phyloP scores from a whole-genome alignment of 1,140 invertebrate genomes.

The Dufourea novaeangliae region DNA sequence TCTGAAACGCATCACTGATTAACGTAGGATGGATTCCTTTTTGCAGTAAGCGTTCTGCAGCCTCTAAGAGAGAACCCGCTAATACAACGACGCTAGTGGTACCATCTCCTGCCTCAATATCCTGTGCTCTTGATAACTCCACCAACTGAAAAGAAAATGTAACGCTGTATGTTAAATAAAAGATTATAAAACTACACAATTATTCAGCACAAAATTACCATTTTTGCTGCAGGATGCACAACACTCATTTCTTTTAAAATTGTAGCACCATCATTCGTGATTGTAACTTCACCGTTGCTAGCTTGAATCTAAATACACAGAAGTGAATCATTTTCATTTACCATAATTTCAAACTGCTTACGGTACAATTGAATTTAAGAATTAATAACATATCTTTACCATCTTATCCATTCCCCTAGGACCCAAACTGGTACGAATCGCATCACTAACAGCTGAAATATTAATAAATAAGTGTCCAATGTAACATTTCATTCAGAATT shows the following conservation, averaged over 20 bases:
- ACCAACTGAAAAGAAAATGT: slow-evolving; percentile 88
- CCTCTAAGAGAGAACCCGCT: slow-evolving; percentile 96
- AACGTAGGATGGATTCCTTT: slow-evolving; percentile 99
- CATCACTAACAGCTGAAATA: slow-evolving; percentile 97
- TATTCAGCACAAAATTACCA: slow-evolving; percentile 86
- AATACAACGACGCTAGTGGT: slow-evolving; percentile 99
- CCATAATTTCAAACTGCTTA: slow-evolving; percentile 27
- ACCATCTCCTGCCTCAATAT: slow-evolving; percentile 99
- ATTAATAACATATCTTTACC: slow-evolving; percentile 84
- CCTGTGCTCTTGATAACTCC: slow-evolving; percentile 98
- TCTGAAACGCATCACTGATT: slow-evolving; percentile 98
- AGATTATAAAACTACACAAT: slow-evolving; percentile 11
- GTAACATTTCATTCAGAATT: not conserved
- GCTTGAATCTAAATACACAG: slow-evolving; percentile 91
- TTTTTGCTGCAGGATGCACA: slow-evolving; percentile 99
- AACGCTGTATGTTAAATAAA: slow-evolving; percentile 41
- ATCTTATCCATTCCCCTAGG: slow-evolving; percentile 99
- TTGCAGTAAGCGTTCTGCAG: slow-evolving; percentile 94
- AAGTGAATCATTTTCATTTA: slow-evolving; percentile 11
- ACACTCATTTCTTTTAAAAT: slow-evolving; percentile 99
- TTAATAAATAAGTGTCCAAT: slow-evolving; percentile 38
- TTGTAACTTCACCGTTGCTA: slow-evolving; percentile 98
- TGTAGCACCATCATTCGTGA: slow-evolving; percentile 99
- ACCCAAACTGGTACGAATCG: slow-evolving; percentile 98
- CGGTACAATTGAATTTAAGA: not conserved